Conservation (phyloP, 2,888 invertebrate species). For the Cantharis flavilabris region DNA sequence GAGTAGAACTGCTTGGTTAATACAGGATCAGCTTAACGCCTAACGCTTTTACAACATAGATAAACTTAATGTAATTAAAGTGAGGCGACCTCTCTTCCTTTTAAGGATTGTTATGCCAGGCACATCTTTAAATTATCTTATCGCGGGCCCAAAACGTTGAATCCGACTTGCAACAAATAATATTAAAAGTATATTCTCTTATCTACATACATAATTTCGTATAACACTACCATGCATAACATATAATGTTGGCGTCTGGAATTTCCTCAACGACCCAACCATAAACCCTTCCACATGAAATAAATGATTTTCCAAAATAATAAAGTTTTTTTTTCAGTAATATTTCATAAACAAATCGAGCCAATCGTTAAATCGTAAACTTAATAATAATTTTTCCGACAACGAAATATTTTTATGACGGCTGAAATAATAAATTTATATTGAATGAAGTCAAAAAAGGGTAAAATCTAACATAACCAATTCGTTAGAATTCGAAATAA, state of each 20-base stretch:
- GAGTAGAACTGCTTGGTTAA: conserved; percentile 20
- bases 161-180: conserved; percentile 17
- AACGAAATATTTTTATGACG: not conserved
- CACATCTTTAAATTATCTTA: conserved; percentile 29
- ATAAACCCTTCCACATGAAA: not conserved
- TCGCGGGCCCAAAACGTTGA: conserved; percentile 13
- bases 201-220: conserved; percentile 17
- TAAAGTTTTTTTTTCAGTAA: not conserved
- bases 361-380: not conserved
- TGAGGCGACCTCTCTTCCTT: conserved; percentile 20
- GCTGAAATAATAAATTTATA: not conserved
- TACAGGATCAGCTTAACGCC: conserved; percentile 23
- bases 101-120: conserved; percentile 25
- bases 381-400: not conserved
- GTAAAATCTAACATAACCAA: not conserved
- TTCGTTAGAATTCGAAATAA: not conserved
- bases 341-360: not conserved
- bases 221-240: not conserved
- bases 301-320: not conserved
- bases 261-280: not conserved
- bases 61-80: conserved; percentile 29
- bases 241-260: conserved; percentile 1
- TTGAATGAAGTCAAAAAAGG: not conserved
- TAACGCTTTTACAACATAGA: conserved; percentile 27
- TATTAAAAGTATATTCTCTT: conserved; percentile 7